Base-by-base conservation (phyloP, 2,797 vertebrate genomes). In the Spheniscus humboldti region DNA sequence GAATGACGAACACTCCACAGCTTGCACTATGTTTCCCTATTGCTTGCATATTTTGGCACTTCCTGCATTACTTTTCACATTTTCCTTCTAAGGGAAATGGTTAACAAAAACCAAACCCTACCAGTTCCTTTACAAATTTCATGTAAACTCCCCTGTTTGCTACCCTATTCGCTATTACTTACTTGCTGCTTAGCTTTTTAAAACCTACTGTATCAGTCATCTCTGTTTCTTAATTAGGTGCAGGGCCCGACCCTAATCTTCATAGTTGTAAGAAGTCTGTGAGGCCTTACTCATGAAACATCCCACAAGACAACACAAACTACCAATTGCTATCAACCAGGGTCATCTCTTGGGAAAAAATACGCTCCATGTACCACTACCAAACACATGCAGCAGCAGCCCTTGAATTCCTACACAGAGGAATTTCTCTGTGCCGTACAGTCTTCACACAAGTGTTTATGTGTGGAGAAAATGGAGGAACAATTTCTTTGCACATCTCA, bases 381-480 rank as follows among this genome's bases (percentile, higher is more conserved):
- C 45, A 39, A 87, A 41, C n/a, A 45, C 37, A 13, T 15, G 71
- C 50, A 59, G 45, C 59, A 35, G 48, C 84, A 79, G 28, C 67
- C 66, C 39, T 12, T n/a, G 27, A 75, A 77, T 77, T 90, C n/a
- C 71, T 48, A 30, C 25, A 37, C 18, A 30, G 56, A 4, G 22
- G 86, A 30, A 81, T 60, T 89, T 88, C 69, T 71, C 69, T 20
- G 53, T 59, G 73, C 33, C 69, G 25, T 4, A 3, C 4, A 30
- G 64, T 3, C 50, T 52, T 73, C 60, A 64, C 60, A 37, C 39
- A 27, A 74, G 64, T 13, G 48, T 78, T 83, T 88, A n/a, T 30
- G 63, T 62, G 41, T 94, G 92, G 16, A 56, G 72, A 91, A 95
- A 72, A 95, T 62, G 92, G 69, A 95, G 66, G 82, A 95, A 60